Evolutionary conservation across 2,888 invertebrate genomes (phyloP), one percentile per base, ranked within the genome.

Genomic region (Leucophora obtusa): DNA sequence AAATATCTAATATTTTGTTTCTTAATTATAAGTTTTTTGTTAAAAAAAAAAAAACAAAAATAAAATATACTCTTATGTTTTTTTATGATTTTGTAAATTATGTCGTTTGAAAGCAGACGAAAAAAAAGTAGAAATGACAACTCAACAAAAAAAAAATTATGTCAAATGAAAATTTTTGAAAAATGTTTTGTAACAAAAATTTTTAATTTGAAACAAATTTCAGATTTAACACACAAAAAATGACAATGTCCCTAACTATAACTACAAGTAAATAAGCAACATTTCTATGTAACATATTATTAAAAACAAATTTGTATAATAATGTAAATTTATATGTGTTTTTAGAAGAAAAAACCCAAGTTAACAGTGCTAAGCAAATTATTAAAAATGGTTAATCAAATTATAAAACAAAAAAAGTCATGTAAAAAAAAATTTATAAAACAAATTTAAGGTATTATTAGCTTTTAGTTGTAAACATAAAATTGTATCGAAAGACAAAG

Each of bases 61-160:
- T 21, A 58, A 17, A 56, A 65, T 54, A 65, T 56, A 65, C 28
- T 43, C 58, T 53, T 56, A 74, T 66, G 51, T 59, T 21, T 35
- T 69, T 33, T 65, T 83, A 83, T 84, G 71, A 84, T 83, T 83
- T 86, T 86, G 86, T 86, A 84, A 83, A 85, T 85, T 85, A 84
- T 82, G 84, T 84, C 83, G 69, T 73, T 81, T 77, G 77, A 73
- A 84, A 82, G 83, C 82, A 84, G 84, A 84, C 84, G 85, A 84
- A 82, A 84, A 63, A 83, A 85, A 84, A 83, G 83, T 83, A 85
- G 84, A 87, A 87, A 87, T 87, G 87, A 87, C 87, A 87, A 87
- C 86, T 87, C 87, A 87, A 86, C 86, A 73, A 76, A 73, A 86
- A 80, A 80, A 79, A 82, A 28, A 62, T 71, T 65, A 70, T 62